These are phyloP conservation scores for Galeruca laticollis DNA, from an alignment of 2,888 invertebrate species.

Conservation along the genomic window DNA sequence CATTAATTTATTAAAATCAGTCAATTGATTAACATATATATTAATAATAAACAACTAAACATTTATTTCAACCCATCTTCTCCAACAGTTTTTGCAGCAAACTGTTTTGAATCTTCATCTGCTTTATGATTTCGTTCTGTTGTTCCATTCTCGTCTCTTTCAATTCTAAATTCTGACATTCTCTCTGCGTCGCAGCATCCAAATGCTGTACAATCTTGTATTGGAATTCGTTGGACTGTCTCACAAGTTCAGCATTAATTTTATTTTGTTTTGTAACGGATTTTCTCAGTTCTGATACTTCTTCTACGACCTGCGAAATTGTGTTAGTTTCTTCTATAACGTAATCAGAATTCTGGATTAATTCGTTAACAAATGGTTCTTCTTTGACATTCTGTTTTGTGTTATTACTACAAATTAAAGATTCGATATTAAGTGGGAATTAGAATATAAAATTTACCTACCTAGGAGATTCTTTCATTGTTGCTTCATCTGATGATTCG, in stretches of 20 bases:
- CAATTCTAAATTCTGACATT: slow-evolving; percentile 38
- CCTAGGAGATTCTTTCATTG: slow-evolving; percentile 46
- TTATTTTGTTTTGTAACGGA: slow-evolving; percentile 36
- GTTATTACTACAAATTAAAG: slow-evolving; percentile 27
- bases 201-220: slow-evolving; percentile 40
- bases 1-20: slow-evolving; percentile 11
- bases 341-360: slow-evolving; percentile 28
- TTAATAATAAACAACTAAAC: too few relatives aligned
- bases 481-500: slow-evolving; percentile 30
- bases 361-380: slow-evolving; percentile 15
- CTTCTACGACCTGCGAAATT: slow-evolving; percentile 34
- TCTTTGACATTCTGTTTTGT: slow-evolving; percentile 23
- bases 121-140: slow-evolving; percentile 46
- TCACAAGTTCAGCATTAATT: slow-evolving; percentile 33
- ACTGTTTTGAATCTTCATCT: slow-evolving; percentile 45
- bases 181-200: slow-evolving; percentile 35
- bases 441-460: slow-evolving; percentile 17
- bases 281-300: slow-evolving; percentile 38
- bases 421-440: not conserved
- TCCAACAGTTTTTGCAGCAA: slow-evolving; percentile 45
- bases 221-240: slow-evolving; percentile 36
- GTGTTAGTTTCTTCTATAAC: slow-evolving; percentile 36
- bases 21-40: not conserved
- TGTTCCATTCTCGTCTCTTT: slow-evolving; percentile 42
- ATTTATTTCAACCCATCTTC: slow-evolving; percentile 29